A percentile compares a stretch with the other conserved stretches of the same genome.
Evolutionary conservation across 2,888 invertebrate genomes (phyloP).

Genomic region (Heliconius cydno): DNA sequence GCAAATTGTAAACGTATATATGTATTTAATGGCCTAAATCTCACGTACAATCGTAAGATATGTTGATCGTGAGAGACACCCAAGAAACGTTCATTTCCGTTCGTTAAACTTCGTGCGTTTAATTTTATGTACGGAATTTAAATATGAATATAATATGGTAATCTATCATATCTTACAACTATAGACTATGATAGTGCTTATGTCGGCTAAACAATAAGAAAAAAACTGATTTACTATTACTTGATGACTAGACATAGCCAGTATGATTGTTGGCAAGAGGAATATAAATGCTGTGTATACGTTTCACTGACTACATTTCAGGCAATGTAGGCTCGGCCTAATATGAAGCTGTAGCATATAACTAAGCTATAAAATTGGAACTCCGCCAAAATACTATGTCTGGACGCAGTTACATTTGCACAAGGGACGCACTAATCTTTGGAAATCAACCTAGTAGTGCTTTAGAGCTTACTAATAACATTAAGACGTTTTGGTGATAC

Average conservation of each 20-base stretch:
- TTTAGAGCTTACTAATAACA: constrained; percentile 47
- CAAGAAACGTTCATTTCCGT: background rate
- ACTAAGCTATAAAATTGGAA: constrained; percentile 65
- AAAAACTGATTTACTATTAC: constrained; percentile 23
- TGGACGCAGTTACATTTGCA: constrained; percentile 71
- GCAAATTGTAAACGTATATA: no score
- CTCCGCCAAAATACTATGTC: constrained; percentile 70
- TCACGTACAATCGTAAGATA: no score
- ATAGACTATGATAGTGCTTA: background rate
- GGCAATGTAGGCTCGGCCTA: constrained; percentile 39
- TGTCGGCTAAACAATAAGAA: constrained; percentile 23
- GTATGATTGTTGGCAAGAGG: constrained; percentile 24
- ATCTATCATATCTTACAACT: background rate
- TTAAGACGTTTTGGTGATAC: constrained; percentile 46
- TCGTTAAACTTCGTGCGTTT: background rate
- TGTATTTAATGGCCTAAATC: no score
- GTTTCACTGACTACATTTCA: constrained; percentile 42
- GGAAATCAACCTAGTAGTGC: constrained; percentile 52
- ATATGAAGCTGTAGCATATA: constrained; percentile 58
- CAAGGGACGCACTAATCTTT: constrained; percentile 59
- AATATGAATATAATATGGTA: background rate
- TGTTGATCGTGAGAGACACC: no score
- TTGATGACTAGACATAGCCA: constrained; percentile 28
- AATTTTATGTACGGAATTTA: background rate
- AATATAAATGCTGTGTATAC: constrained; percentile 36